Evolutionary conservation across 1,140 invertebrate genomes (phyloP), one percentile per base, ranked within the genome.

Genomic region (Bombyx mandarina): DNA sequence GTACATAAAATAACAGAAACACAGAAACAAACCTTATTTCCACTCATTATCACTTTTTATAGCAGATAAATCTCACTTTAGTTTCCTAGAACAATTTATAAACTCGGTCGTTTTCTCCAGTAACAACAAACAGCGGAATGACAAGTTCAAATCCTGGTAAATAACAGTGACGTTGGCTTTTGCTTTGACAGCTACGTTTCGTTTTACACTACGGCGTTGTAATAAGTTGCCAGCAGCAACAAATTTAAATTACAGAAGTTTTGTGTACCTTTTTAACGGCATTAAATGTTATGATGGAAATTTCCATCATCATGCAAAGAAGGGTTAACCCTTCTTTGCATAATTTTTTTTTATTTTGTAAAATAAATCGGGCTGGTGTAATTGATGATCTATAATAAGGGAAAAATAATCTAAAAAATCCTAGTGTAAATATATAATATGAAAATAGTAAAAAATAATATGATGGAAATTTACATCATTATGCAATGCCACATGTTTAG

Each of bases 11-110:
- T 53, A 66, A 69, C 62, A 66, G 51, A 68, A 62, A 65, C 60
- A 66, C 60, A 57, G 65, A 69, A 65, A 67, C 67, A 69, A 67
- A 67, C 62, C 64, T 65, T 69, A 54, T 67, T 67, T 65, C 56
- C 62, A 67, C 63, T 61, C 65, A 67, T 67, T 67, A 58, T 63
- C 61, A 69, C 58, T 60, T 71, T 68, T 66, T 58, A 43, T 72
- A 57, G 60, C 60, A 54, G 53, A 61, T 66, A 69, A 58, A 66
- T 65, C 49, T 70, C 67, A 48, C 48, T 54, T 65, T 70, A 65
- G 59, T 71, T 64, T 53, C 66, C 48, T 65, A 66, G 61, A 72
- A 63, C 53, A 72, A 63, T 54, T 49, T 60, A 45, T 10, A 45
- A 45, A 69, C 56, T 57, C 67, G 63, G 55, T 58, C 61, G 52